Conservation (phyloP, 2,113 vertebrate species). For the Anser brachyrhynchus region DNA sequence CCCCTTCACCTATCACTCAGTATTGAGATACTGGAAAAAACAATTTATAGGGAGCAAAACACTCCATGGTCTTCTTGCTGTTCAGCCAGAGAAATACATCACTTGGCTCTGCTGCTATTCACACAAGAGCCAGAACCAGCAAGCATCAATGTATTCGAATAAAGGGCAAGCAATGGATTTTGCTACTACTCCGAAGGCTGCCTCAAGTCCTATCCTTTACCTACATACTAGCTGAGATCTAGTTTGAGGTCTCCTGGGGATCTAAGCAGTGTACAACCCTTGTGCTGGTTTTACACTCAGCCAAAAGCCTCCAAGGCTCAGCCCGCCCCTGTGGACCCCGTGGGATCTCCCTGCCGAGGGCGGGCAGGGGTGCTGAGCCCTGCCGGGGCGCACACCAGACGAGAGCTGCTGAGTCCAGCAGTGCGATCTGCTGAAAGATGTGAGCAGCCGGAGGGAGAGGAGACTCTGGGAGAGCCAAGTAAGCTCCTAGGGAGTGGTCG, state of each 20-base stretch:
- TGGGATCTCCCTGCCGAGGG: neutral
- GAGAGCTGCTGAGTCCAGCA: slow-evolving; percentile 39
- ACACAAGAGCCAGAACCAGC: neutral
- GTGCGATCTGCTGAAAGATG: slow-evolving; percentile 42
- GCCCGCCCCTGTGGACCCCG: neutral
- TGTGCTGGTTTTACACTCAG: neutral
- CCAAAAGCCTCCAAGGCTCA: neutral
- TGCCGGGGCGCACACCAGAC: neutral
- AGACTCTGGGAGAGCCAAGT: slow-evolving; percentile 51
- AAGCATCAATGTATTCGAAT: neutral
- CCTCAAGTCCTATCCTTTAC: neutral
- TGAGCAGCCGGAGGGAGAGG: slow-evolving; percentile 48
- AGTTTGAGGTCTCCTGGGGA: neutral
- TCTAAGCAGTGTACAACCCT: neutral
- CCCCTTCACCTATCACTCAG: neutral
- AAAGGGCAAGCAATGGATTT: neutral
- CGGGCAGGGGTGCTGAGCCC: neutral
- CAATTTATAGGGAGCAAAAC: neutral
- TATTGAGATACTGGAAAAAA: neutral
- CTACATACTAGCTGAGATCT: neutral
- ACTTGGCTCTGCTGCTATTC: neutral
- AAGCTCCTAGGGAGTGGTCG: slow-evolving; percentile 60
- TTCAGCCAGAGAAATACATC: neutral
- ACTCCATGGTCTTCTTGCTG: neutral
- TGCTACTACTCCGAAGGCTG: neutral